Evolutionary conservation across 2,113 vertebrate genomes (phyloP).

Genomic region (Sporophila hypoxantha): DNA sequence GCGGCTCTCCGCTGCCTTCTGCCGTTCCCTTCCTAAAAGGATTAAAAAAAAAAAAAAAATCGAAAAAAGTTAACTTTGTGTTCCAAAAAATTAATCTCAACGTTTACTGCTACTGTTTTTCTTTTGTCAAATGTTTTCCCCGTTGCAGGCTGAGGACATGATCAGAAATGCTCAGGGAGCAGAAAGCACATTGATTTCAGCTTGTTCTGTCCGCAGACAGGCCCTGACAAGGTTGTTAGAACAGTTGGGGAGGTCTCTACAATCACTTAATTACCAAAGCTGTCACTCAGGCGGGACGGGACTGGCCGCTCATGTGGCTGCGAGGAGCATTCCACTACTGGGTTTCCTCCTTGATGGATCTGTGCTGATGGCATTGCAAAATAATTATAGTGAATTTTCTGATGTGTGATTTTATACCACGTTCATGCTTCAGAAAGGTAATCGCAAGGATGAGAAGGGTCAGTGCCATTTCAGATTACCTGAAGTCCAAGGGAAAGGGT

Average conservation of each 20-base stretch:
- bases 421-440: slow-evolving; percentile 92
- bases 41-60: neutral
- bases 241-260: slow-evolving; percentile 89
- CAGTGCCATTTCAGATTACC: slow-evolving; percentile 94
- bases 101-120: slow-evolving; percentile 49
- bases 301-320: slow-evolving; percentile 78
- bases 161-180: slow-evolving; percentile 80
- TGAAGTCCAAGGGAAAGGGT: slow-evolving; percentile 80
- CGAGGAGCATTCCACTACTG: slow-evolving; percentile 85
- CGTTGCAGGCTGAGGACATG: slow-evolving; percentile 66
- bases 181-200: slow-evolving; percentile 90
- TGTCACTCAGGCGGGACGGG: slow-evolving; percentile 91
- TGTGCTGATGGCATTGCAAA: slow-evolving; percentile 92
- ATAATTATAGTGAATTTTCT: slow-evolving; percentile 94
- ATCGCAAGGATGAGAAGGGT: slow-evolving; percentile 89
- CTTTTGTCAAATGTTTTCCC: slow-evolving; percentile 63
- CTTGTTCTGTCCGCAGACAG: slow-evolving; percentile 86
- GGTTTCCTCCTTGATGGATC: slow-evolving; percentile 89
- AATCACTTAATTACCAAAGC: slow-evolving; percentile 98
- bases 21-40: too few relatives aligned
- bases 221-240: slow-evolving; percentile 96
- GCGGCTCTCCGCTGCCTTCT: neutral
- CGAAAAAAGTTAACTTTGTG: slow-evolving; percentile 63
- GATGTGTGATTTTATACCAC: slow-evolving; percentile 92
- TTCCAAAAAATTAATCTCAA: slow-evolving; percentile 16